Base-by-base conservation (phyloP, 2,113 vertebrate species). In the Saccopteryx leptura region DNA sequence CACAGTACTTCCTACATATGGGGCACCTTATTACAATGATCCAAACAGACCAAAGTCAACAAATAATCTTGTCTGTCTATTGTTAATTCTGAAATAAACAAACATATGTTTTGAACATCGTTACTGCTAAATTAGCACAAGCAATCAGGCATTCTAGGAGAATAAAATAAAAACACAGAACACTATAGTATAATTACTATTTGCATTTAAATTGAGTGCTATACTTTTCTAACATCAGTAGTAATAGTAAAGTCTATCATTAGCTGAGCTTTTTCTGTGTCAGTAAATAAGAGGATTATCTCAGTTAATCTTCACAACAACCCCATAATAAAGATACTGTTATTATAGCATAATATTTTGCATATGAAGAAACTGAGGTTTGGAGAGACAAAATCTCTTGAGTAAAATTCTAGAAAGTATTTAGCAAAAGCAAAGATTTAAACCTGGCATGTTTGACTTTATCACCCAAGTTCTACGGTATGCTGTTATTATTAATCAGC, bases 41-140 rank as follows among this genome's bases (percentile, higher is more conserved):
- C 90, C 92, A 96, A 95, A 58, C 91, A 91, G 65, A 83, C 58
- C 80, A 46, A 96, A 93, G 48, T 60, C 94, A 93, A 96, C 91
- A 97, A 93, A 98, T 96, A 96, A 96, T 95, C 91, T 94, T 96
- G 88, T 96, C 95, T 95, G 81, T 86, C 94, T 96, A 94, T 93
- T 95, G 88, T 95, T 96, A 96, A 97, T 96, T 97, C 91, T 94
- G 87, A 90, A 92, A 87, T 88, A 78, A 97, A 94, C 88, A 96
- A 96, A 89, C 97, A 97, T 95, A 97, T 96, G 97, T 96, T 96
- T 97, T 92, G 82, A 97, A 82, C 80, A 88, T 96, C 19, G 4
- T 97, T 97, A 95, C 91, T 88, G 89, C 82, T 96, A 97, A 97
- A 96, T 97, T 97, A 97, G 95, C 95, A 97, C 28, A 1, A 92